Evolutionary conservation across 64 coral and sea anemone species (phyloP), one percentile per base, ranked within the genome.

Genomic region (Montipora efflorescens): DNA sequence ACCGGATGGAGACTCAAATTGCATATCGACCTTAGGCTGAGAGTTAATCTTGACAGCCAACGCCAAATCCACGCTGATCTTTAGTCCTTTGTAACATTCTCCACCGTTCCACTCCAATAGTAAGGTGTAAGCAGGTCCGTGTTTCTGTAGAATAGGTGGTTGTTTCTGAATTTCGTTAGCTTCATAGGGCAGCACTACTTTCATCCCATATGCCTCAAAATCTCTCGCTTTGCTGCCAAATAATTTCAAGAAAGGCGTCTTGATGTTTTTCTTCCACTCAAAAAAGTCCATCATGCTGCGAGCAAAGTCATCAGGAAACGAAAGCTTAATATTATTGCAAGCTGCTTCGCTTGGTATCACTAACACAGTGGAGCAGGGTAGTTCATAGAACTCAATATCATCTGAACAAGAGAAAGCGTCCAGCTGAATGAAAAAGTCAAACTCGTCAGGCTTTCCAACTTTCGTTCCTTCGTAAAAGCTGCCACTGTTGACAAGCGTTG

Each of bases 151-250:
- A n/a, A n/a, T n/a, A n/a, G n/a, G n/a, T n/a, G n/a, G n/a, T 19
- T 68, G 10, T 47, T 28, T 14, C 12, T 2, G 2, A 11, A 1
- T 8, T 8, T 57, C 53, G 10, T 36, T 1, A 36, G 7, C 53
- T 57, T 57, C 53, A 57, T 57, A 57, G 11, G 25, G 43, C 44
- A 83, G 8, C 53, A 57, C 53, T 1, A 82, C 79, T 18, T 91
- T 74, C 79, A 91, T 74, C 36, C 79, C 90, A 50, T 71, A 91
- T 3, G 76, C 78, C 45, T 91, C 78, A 83, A 91, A 83, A 12
- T 23, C 90, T 18, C 59, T 66, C 0, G 44, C 36, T 47, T 91
- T 91, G 10, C 49, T 12, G 0, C 59, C 9, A 21, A 91, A 82
- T 23, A 70, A 7, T 7, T 83, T 18, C 18, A 73, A 25, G 50